phyloP scores from a whole-genome alignment of 1,140 invertebrate species.

The Semibalanus balanoides region DNA sequence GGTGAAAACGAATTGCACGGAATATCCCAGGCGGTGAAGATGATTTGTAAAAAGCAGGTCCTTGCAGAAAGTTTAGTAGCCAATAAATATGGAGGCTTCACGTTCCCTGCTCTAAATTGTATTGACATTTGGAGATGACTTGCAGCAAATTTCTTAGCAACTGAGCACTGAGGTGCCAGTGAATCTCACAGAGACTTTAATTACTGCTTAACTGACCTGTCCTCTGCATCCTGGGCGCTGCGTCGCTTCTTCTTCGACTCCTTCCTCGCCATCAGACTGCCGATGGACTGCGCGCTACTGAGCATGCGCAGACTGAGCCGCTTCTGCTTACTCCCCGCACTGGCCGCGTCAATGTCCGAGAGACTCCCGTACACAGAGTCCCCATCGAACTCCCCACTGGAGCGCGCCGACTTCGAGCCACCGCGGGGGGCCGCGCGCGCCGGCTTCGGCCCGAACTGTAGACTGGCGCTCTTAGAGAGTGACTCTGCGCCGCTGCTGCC shows the following conservation, averaged over 20 bases:
- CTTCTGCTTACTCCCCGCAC: background rate
- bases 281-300: background rate
- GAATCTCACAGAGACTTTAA: no score
- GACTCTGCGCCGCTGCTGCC: background rate
- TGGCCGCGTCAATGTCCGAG: background rate
- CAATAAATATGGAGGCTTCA: no score
- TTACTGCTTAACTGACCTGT: background rate
- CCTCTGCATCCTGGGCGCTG: background rate
- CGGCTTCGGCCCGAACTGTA: background rate
- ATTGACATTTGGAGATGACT: no score
- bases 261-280: background rate
- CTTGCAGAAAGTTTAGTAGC: no score
- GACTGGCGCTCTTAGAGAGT: background rate
- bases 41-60: no score
- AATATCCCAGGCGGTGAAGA: no score
- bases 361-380: background rate
- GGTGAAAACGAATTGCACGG: no score
- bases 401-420: background rate
- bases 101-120: no score
- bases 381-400: background rate
- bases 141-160: no score
- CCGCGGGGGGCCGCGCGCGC: no score
- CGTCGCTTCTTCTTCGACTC: background rate
- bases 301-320: slow-evolving; percentile 1
- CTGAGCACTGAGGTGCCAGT: no score